phyloP scores from a whole-genome alignment of 2,113 vertebrate genomes.

The Oncorhynchus nerka region DNA sequence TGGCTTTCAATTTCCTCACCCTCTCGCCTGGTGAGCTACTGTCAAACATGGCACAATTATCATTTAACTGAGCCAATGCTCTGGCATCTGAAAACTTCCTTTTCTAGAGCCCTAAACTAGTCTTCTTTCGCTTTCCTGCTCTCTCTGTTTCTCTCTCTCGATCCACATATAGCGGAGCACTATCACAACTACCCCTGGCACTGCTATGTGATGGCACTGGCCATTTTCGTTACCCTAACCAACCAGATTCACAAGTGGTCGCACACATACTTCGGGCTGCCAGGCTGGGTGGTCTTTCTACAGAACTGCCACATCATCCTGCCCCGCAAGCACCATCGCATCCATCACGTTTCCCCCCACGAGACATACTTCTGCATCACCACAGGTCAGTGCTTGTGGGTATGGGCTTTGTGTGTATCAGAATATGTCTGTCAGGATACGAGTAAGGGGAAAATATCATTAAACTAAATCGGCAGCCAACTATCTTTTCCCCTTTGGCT shows the following conservation, averaged over 20 bases:
- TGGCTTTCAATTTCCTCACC: constrained; percentile 90
- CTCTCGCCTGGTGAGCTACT: constrained; percentile 80
- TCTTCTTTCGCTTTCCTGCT: background rate
- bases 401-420: constrained; percentile 48
- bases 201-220: constrained; percentile 88
- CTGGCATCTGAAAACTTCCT: background rate
- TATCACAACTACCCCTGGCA: constrained; percentile 85
- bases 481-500: too few relatives aligned
- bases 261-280: constrained; percentile 94
- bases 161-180: constrained; percentile 75
- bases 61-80: background rate
- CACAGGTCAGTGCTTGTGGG: constrained; percentile 77
- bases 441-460: too few relatives aligned
- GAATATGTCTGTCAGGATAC: background rate
- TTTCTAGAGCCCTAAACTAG: background rate
- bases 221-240: constrained; percentile 92
- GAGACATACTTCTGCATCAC: constrained; percentile 99
- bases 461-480: too few relatives aligned
- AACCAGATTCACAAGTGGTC: constrained; percentile 99
- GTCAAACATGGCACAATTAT: background rate
- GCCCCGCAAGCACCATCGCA: constrained; percentile 92
- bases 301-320: constrained; percentile 96
- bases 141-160: constrained; percentile 5
- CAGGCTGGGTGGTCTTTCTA: constrained; percentile 85
- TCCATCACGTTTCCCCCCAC: constrained; percentile 95